Conservation (phyloP, 1,140 invertebrate species). For the Acyrthosiphon pisum region DNA sequence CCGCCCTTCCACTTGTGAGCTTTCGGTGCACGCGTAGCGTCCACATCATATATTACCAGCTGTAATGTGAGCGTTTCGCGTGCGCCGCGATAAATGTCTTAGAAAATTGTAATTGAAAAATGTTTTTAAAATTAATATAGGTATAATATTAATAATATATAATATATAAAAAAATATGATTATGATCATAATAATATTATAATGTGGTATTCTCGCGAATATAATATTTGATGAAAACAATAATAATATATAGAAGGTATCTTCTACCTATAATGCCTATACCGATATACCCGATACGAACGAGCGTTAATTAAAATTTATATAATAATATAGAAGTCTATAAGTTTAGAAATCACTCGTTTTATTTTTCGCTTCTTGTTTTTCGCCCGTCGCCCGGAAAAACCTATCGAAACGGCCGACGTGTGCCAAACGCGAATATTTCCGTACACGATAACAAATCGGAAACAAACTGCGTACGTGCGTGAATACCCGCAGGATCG, state of each 20-base stretch:
- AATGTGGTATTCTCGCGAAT: neutral
- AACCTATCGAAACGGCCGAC: neutral
- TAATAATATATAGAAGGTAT: neutral
- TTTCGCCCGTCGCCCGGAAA: neutral
- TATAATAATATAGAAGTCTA: neutral
- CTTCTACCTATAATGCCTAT: no score
- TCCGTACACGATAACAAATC: neutral
- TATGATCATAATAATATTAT: neutral
- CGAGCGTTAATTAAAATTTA: neutral
- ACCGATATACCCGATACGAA: neutral
- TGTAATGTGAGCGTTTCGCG: neutral
- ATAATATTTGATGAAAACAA: neutral
- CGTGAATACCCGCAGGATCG: neutral
- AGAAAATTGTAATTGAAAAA: neutral
- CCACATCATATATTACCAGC: neutral
- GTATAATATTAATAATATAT: neutral
- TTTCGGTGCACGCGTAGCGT: neutral
- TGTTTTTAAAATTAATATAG: neutral
- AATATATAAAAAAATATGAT: neutral
- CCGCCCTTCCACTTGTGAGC: constrained; percentile 15
- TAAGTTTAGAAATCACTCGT: neutral
- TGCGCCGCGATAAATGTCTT: neutral
- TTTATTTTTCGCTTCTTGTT: neutral
- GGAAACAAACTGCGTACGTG: neutral
- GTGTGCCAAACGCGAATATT: neutral